These are phyloP conservation scores for Idaea biselata DNA, from an alignment of 2,888 invertebrate species.

Conservation along the genomic window DNA sequence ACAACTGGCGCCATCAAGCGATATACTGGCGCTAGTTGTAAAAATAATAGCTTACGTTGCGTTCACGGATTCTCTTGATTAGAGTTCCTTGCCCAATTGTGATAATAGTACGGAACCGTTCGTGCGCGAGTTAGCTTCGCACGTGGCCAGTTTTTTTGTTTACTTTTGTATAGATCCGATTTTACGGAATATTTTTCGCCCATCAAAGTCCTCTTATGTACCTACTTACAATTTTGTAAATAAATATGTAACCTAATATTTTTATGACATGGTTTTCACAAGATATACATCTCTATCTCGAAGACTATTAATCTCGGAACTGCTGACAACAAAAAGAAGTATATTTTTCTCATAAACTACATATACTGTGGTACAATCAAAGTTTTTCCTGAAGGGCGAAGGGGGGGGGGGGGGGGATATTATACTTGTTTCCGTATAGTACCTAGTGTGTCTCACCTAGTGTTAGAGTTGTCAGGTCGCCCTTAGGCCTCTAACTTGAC, in stretches of 20 bases:
- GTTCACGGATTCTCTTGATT: too few relatives aligned
- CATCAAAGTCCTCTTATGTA: not conserved
- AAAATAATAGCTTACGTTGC: too few relatives aligned
- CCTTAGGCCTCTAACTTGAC: constrained; percentile 24
- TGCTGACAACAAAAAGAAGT: not conserved
- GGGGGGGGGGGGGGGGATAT: not conserved
- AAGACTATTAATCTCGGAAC: not conserved
- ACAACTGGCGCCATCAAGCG: not conserved
- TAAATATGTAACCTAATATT: not conserved
- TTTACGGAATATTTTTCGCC: not conserved
- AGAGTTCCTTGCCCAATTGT: too few relatives aligned
- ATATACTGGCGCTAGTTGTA: too few relatives aligned
- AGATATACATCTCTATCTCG: not conserved
- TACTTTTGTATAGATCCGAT: too few relatives aligned
- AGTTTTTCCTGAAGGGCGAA: not conserved
- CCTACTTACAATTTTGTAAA: not conserved
- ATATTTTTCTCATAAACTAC: not conserved
- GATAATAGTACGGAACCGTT: too few relatives aligned
- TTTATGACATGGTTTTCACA: not conserved
- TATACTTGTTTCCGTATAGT: too few relatives aligned
- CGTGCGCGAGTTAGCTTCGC: too few relatives aligned
- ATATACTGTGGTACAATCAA: not conserved
- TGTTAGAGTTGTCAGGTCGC: constrained; percentile 8
- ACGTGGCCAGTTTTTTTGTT: too few relatives aligned
- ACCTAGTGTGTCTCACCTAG: too few relatives aligned